A percentile compares a stretch with the other conserved stretches of the same genome.
phyloP scores from a whole-genome alignment of 2,888 invertebrate genomes.

The Ophion slaviceki region DNA sequence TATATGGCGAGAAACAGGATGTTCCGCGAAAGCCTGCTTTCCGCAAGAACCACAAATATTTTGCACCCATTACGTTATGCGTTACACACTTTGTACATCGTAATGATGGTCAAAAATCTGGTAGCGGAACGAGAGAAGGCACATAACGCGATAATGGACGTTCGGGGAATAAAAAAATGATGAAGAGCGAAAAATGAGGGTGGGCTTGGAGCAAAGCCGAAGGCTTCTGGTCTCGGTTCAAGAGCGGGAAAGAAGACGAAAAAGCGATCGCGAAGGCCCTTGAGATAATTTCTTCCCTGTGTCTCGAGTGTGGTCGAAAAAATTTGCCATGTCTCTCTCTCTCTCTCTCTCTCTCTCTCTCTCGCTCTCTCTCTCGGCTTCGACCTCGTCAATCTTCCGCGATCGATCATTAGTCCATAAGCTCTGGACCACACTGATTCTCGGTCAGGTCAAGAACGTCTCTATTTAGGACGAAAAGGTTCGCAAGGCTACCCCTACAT shows the following conservation, averaged over 20 bases:
- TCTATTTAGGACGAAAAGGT: slow-evolving; percentile 72
- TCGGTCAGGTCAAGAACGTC: slow-evolving; percentile 66
- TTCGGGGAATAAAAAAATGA: slow-evolving; percentile 70
- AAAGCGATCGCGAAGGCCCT: slow-evolving; percentile 43
- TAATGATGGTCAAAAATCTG: slow-evolving; percentile 63
- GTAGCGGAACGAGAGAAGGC: slow-evolving; percentile 77
- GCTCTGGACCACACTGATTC: slow-evolving; percentile 61
- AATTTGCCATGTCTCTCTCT: slow-evolving; percentile 56
- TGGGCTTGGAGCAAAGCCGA: slow-evolving; percentile 51
- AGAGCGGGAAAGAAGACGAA: slow-evolving; percentile 38
- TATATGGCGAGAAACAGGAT: neutral
- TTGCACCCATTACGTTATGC: neutral
- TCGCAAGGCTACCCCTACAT: slow-evolving; percentile 28
- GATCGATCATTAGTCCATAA: slow-evolving; percentile 62
- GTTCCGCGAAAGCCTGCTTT: neutral
- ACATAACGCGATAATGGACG: slow-evolving; percentile 73
- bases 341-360: slow-evolving; percentile 9
- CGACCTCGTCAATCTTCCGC: slow-evolving; percentile 58
- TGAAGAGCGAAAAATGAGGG: slow-evolving; percentile 50
- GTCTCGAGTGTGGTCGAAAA: slow-evolving; percentile 57
- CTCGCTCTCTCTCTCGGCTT: slow-evolving; percentile 10
- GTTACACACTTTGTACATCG: neutral
- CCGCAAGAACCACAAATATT: neutral
- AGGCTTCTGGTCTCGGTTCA: slow-evolving; percentile 50
- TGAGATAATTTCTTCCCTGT: slow-evolving; percentile 45